These are phyloP conservation scores for Sesia bembeciformis DNA, from an alignment of 2,888 invertebrate species.

Conservation along the genomic window DNA sequence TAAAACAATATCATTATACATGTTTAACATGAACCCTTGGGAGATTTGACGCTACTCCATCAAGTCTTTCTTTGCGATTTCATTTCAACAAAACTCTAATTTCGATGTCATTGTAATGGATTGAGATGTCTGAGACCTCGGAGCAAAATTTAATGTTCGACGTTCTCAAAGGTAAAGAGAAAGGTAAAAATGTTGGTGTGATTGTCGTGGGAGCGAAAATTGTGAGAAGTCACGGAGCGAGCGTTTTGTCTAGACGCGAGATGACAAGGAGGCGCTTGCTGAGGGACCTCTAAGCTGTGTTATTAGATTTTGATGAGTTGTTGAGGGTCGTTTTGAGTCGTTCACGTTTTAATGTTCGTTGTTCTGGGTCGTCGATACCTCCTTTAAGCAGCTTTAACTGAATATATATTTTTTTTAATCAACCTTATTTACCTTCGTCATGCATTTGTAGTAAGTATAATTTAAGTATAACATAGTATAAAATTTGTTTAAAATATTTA, in stretches of 20 bases:
- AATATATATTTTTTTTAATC: too few relatives aligned
- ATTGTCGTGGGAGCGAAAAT: slow-evolving; percentile 60
- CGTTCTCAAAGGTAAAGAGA: slow-evolving; percentile 37
- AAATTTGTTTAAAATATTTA: too few relatives aligned
- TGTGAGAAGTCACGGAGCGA: slow-evolving; percentile 61
- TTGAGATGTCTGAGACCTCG: slow-evolving; percentile 45
- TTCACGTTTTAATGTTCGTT: slow-evolving; percentile 4
- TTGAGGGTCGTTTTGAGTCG: slow-evolving; percentile 38
- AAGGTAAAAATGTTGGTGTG: slow-evolving; percentile 27
- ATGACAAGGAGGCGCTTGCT: slow-evolving; percentile 35
- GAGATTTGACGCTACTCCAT: not conserved
- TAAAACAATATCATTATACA: too few relatives aligned
- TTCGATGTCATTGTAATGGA: slow-evolving; percentile 55
- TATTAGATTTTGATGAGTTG: slow-evolving; percentile 60
- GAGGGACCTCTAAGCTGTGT: slow-evolving; percentile 33
- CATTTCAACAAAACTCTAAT: slow-evolving; percentile 47
- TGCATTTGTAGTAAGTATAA: too few relatives aligned
- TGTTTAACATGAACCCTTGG: not conserved
- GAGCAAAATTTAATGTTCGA: slow-evolving; percentile 52
- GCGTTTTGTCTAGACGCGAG: slow-evolving; percentile 61
- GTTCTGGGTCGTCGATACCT: too few relatives aligned
- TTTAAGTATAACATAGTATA: too few relatives aligned
- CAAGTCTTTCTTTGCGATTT: slow-evolving; percentile 19
- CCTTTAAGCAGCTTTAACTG: too few relatives aligned
- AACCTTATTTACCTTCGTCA: too few relatives aligned